Percentiles rank a stretch among this genome's conserved stretches.
Evolutionary conservation across 1,140 invertebrate species (phyloP).

Genomic region (Tetramorium simillimum): DNA sequence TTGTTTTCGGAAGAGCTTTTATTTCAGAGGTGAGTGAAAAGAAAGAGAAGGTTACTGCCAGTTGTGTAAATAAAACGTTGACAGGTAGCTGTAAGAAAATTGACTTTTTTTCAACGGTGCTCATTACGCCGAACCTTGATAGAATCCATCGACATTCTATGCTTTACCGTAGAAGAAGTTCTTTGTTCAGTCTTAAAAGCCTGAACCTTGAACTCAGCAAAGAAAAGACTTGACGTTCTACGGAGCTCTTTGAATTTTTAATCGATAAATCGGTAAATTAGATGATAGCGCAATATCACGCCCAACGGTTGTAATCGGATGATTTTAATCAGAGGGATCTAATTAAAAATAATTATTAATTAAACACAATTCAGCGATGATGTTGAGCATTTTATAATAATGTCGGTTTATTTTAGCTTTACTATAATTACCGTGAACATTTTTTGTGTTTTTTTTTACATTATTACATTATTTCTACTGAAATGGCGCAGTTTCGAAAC

Average conservation of each 20-base stretch:
- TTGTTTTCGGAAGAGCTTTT: conserved; percentile 34
- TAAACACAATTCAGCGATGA: background rate
- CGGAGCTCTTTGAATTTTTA: background rate
- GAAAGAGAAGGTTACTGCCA: background rate
- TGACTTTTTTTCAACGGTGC: conserved; percentile 1
- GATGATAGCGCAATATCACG: background rate
- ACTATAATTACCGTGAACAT: background rate
- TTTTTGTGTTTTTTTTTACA: background rate
- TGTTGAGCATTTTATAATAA: background rate
- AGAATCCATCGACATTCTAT: background rate
- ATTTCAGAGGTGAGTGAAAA: background rate
- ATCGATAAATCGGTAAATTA: background rate
- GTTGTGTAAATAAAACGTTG: conserved; percentile 40
- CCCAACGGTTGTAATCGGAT: background rate
- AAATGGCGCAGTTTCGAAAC: background rate
- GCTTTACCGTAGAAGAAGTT: background rate
- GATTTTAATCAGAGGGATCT: background rate
- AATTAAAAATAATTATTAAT: conserved; percentile 5
- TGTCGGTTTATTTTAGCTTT: background rate
- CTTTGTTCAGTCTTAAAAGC: background rate
- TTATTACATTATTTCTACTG: background rate
- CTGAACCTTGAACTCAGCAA: background rate
- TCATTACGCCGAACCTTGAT: background rate
- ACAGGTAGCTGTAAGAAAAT: conserved; percentile 11
- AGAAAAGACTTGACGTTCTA: background rate